Conservation (phyloP, 2,797 vertebrate species). For the Phylloscopus collybita region DNA sequence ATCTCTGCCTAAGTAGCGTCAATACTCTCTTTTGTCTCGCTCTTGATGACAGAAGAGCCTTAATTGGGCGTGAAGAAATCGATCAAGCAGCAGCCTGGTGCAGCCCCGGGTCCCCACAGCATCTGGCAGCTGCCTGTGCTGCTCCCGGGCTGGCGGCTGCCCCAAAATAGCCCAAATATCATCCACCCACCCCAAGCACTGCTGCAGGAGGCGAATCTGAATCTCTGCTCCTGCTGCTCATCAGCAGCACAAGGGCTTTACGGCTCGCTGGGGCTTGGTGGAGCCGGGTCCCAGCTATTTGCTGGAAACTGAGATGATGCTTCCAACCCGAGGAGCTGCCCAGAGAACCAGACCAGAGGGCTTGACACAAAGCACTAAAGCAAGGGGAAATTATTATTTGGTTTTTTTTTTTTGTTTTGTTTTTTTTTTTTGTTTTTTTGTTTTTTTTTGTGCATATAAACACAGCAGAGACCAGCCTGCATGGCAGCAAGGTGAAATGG, state of each 20-base stretch:
- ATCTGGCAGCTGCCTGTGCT: slow-evolving; percentile 46
- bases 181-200: background rate
- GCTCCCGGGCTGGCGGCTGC: background rate
- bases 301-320: background rate
- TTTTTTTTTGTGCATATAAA: background rate
- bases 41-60: slow-evolving; percentile 34
- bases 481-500: background rate
- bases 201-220: background rate
- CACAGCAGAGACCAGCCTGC: background rate
- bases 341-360: background rate
- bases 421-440: background rate
- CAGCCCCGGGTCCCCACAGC: slow-evolving; percentile 29
- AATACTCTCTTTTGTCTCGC: background rate
- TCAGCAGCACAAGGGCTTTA: background rate
- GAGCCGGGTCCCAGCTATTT: background rate
- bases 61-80: slow-evolving; percentile 66
- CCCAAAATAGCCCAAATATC: background rate
- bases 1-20: slow-evolving; percentile 23
- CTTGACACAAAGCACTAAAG: background rate
- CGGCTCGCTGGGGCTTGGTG: background rate
- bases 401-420: background rate
- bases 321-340: background rate
- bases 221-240: background rate
- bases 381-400: background rate
- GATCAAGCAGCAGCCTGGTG: slow-evolving; percentile 47